Evolutionary conservation across 2,113 vertebrate species (phyloP).

Genomic region (Todiramphus chloris): DNA sequence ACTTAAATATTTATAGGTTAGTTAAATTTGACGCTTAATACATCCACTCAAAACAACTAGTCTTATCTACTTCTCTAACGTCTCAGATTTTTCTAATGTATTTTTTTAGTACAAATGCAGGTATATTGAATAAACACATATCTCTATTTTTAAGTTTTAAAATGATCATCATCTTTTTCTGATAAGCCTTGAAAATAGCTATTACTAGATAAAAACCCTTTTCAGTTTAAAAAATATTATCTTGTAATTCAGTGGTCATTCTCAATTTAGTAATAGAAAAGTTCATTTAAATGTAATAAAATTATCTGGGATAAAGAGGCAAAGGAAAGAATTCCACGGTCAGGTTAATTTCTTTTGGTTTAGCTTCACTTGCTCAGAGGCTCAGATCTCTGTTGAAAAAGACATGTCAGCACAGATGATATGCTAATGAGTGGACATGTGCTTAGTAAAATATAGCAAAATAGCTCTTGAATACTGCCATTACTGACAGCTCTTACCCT

Average conservation of each 20-base stretch:
- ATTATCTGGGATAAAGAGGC: background rate
- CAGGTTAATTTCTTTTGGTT: background rate
- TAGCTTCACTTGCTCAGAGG: background rate
- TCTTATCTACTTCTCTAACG: background rate
- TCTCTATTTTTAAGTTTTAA: background rate
- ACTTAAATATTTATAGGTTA: background rate
- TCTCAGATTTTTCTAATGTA: background rate
- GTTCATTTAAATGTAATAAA: background rate
- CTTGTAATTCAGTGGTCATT: background rate
- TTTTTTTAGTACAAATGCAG: background rate
- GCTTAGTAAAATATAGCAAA: background rate
- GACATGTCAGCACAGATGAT: background rate
- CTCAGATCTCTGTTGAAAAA: background rate
- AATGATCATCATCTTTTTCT: background rate
- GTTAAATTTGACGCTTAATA: background rate
- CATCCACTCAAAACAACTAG: background rate
- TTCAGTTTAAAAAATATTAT: background rate
- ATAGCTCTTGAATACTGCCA: background rate
- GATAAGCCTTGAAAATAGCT: background rate
- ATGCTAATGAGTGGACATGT: background rate
- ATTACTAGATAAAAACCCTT: background rate
- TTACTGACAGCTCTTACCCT: background rate
- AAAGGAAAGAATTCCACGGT: background rate
- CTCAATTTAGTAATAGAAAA: background rate
- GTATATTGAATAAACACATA: background rate